Evolutionary conservation across 2,888 invertebrate genomes (phyloP).

Genomic region (Nezara viridula): DNA sequence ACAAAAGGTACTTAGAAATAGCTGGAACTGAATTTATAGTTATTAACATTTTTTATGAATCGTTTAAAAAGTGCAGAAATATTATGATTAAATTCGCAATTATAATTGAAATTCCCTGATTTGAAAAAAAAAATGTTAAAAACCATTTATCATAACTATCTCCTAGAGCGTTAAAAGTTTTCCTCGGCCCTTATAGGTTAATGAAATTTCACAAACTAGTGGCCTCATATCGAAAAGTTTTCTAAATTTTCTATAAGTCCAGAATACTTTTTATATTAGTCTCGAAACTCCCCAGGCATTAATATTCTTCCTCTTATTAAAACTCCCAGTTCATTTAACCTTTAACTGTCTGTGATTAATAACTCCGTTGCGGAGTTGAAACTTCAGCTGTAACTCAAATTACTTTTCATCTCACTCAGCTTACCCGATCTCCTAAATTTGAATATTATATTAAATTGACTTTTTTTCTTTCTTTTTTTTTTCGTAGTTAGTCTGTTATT

Average conservation of each 20-base stretch:
- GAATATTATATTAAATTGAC: background rate
- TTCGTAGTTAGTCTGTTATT: background rate
- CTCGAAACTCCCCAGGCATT: background rate
- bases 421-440: background rate
- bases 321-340: conserved; percentile 40
- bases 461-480: background rate
- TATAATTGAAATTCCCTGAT: too few species aligned
- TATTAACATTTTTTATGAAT: too few species aligned
- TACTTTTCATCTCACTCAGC: conserved; percentile 30
- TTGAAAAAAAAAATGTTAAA: background rate
- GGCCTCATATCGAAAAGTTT: conserved; percentile 15
- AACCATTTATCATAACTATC: background rate
- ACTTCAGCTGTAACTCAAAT: conserved; percentile 37
- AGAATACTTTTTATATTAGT: conserved; percentile 35
- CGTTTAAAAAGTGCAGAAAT: too few species aligned
- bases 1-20: too few species aligned
- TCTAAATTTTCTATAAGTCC: conserved; percentile 10
- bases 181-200: background rate
- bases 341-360: conserved; percentile 35
- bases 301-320: conserved; percentile 41
- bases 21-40: too few species aligned
- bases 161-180: background rate
- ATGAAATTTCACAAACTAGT: background rate
- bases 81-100: too few species aligned
- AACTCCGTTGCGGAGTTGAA: conserved; percentile 39